Evolutionary conservation across 1,140 invertebrate species (phyloP).

Genomic region (Conus ventricosus): DNA sequence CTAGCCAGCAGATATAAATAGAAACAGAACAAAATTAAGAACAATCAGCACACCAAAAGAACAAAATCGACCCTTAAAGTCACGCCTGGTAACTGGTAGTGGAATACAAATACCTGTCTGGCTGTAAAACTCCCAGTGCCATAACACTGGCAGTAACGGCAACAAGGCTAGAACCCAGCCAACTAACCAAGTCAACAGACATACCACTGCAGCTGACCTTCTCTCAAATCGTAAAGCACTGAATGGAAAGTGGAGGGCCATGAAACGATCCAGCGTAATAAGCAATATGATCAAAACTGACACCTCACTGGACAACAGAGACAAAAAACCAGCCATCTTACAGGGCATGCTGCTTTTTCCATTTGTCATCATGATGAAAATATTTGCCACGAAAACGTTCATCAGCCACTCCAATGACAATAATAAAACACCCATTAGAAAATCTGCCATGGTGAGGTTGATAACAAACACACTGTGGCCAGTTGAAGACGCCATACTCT

Average conservation of each 20-base stretch:
- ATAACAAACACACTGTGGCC: conserved; percentile 46
- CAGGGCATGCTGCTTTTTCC: conserved; percentile 56
- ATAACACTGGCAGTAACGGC: background rate
- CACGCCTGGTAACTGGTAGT: background rate
- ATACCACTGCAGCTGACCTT: conserved; percentile 10
- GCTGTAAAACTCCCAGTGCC: conserved; percentile 48
- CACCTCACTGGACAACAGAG: conserved; percentile 58
- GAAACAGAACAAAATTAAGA: background rate
- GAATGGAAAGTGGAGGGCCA: conserved; percentile 60
- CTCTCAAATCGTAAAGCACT: conserved; percentile 31
- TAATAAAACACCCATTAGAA: conserved; percentile 65
- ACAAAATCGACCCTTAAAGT: background rate
- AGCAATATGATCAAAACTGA: conserved; percentile 58
- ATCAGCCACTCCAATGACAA: conserved; percentile 59
- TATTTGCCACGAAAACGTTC: conserved; percentile 53
- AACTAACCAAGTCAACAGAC: conserved; percentile 28
- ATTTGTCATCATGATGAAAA: conserved; percentile 47
- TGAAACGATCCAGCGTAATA: conserved; percentile 48
- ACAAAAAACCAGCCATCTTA: conserved; percentile 54
- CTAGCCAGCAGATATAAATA: conserved; percentile 43
- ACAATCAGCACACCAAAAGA: background rate
- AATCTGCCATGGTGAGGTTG: conserved; percentile 58
- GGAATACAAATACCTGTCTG: conserved; percentile 45
- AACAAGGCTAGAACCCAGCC: conserved; percentile 35
- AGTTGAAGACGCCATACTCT: background rate